Evolutionary conservation across 2,113 vertebrate genomes (phyloP).

Genomic region (Gambusia affinis): DNA sequence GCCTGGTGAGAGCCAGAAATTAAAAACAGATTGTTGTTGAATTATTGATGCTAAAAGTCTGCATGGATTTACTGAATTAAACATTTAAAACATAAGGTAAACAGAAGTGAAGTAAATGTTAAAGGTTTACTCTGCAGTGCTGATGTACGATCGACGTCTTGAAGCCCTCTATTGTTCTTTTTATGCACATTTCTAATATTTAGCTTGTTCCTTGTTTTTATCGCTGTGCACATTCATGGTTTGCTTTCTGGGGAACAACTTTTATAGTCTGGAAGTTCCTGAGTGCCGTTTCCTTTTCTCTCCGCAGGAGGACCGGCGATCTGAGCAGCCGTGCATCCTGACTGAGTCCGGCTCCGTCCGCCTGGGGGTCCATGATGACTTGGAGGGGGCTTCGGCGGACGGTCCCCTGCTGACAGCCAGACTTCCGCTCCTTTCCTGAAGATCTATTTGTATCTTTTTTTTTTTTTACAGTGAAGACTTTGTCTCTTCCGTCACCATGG

Average conservation of each 20-base stretch:
- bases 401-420: conserved; percentile 57
- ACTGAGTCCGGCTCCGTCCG: conserved; percentile 25
- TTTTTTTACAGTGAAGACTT: conserved; percentile 2
- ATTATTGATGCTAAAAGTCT: not conserved
- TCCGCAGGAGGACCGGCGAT: conserved; percentile 53
- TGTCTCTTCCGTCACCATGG: conserved; percentile 60
- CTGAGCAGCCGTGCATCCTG: conserved; percentile 49
- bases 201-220: not conserved
- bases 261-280: conserved; percentile 62
- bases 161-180: too few species aligned
- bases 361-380: conserved; percentile 54
- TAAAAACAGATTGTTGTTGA: not conserved
- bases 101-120: not conserved
- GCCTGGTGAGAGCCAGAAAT: not conserved
- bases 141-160: not conserved
- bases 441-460: not conserved
- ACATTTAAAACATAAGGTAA: not conserved
- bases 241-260: conserved; percentile 20
- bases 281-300: conserved; percentile 53
- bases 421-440: conserved; percentile 31
- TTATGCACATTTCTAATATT: not conserved
- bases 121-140: too few species aligned
- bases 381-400: conserved; percentile 43
- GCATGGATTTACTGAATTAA: not conserved
- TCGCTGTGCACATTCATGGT: conserved; percentile 8